These are phyloP conservation scores for Pelodiscus sinensis DNA, from an alignment of 2,113 vertebrate genomes.

Conservation along the genomic window DNA sequence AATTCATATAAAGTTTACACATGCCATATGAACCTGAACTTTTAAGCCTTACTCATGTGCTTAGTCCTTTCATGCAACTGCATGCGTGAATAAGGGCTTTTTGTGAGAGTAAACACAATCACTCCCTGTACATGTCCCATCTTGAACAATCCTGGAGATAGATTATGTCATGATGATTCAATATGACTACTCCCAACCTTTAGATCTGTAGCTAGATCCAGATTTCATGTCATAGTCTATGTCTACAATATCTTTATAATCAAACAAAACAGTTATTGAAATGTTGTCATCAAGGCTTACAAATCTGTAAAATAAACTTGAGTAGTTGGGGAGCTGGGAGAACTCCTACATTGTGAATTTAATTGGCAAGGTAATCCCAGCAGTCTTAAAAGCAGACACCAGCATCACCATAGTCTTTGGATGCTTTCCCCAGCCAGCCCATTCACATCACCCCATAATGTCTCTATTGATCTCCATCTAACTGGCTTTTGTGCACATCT, in stretches of 20 bases:
- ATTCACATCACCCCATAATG: not conserved
- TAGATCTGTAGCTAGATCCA: not conserved
- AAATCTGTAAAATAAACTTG: not conserved
- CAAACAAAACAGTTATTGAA: not conserved
- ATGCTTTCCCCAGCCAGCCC: not conserved
- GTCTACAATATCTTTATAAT: not conserved
- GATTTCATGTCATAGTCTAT: not conserved
- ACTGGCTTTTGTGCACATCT: not conserved
- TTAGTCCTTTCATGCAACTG: too few relatives aligned
- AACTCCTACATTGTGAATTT: not conserved
- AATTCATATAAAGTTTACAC: not conserved
- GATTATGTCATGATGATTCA: not conserved
- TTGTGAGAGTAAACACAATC: too few relatives aligned
- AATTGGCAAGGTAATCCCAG: not conserved
- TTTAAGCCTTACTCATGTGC: too few relatives aligned
- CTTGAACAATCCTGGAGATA: not conserved
- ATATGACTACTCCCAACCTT: not conserved
- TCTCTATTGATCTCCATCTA: not conserved
- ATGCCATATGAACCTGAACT: too few relatives aligned
- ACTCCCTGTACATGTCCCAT: not conserved
- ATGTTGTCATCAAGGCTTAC: not conserved
- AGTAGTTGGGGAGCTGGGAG: not conserved
- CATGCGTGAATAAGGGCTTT: too few relatives aligned
- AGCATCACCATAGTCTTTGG: not conserved
- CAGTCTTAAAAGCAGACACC: not conserved